Evolutionary conservation across 2,113 vertebrate genomes (phyloP).

Genomic region (Nycticorax nycticorax): DNA sequence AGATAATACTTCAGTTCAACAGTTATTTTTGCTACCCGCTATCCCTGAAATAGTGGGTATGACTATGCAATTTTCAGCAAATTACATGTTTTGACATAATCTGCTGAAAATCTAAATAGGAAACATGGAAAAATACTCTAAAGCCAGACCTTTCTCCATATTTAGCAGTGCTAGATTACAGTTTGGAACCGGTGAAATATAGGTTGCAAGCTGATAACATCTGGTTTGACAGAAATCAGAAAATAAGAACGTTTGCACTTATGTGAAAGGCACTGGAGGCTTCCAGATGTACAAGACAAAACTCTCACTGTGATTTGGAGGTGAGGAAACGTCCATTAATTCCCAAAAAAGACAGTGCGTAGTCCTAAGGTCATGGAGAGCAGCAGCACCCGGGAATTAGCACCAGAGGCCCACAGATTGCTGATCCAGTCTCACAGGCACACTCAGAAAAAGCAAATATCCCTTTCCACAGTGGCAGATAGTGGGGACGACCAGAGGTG

Average conservation of each 20-base stretch:
- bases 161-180: conserved; percentile 22
- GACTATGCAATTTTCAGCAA: conserved; percentile 13
- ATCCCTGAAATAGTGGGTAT: neutral
- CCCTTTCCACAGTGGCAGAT: neutral
- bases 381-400: neutral
- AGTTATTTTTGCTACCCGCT: neutral
- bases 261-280: neutral
- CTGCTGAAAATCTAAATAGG: conserved; percentile 7
- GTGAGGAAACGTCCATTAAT: neutral
- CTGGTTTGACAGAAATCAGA: neutral
- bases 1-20: neutral
- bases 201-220: neutral
- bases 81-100: conserved; percentile 25
- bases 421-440: neutral
- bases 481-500: neutral
- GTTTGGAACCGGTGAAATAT: neutral
- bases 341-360: neutral
- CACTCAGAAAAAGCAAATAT: neutral
- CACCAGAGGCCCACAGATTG: neutral
- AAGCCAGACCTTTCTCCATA: neutral
- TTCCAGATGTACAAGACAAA: neutral
- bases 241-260: neutral
- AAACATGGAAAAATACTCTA: neutral
- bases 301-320: neutral
- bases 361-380: neutral